phyloP scores from a whole-genome alignment of 1,140 invertebrate genomes.

The Drosophila gunungcola region DNA sequence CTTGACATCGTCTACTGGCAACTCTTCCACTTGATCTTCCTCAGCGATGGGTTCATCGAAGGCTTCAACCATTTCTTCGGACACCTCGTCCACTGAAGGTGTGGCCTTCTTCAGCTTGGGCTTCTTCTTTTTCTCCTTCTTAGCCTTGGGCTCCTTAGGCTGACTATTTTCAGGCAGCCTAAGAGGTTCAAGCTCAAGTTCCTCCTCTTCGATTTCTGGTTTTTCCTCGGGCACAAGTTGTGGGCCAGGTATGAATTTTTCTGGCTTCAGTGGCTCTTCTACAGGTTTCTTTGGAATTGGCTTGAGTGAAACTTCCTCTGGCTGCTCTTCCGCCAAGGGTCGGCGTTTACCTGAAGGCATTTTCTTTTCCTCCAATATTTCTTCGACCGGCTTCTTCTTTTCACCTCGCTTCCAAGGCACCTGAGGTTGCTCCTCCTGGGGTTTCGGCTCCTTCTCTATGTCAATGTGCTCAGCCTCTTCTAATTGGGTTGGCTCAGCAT shows the following conservation, averaged over 20 bases:
- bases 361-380: constrained; percentile 84
- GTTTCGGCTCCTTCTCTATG: constrained; percentile 81
- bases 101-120: constrained; percentile 77
- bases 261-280: constrained; percentile 62
- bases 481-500: constrained; percentile 68
- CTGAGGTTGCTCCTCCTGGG: constrained; percentile 74
- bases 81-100: constrained; percentile 76
- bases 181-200: constrained; percentile 66
- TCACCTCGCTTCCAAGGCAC: constrained; percentile 80
- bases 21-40: constrained; percentile 80
- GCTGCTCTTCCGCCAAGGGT: constrained; percentile 84
- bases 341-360: constrained; percentile 84
- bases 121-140: constrained; percentile 82
- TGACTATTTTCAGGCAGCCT: constrained; percentile 62
- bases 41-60: constrained; percentile 83
- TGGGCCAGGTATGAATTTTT: constrained; percentile 75
- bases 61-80: constrained; percentile 73
- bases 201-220: constrained; percentile 62
- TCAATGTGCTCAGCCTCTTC: constrained; percentile 81
- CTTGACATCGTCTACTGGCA: constrained; percentile 74
- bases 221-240: constrained; percentile 71
- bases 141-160: constrained; percentile 65
- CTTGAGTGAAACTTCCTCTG: constrained; percentile 85
- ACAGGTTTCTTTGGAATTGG: constrained; percentile 84
- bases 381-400: constrained; percentile 80